Evolutionary conservation across 2,797 vertebrate genomes (phyloP).

Genomic region (Linurgus olivaceus): DNA sequence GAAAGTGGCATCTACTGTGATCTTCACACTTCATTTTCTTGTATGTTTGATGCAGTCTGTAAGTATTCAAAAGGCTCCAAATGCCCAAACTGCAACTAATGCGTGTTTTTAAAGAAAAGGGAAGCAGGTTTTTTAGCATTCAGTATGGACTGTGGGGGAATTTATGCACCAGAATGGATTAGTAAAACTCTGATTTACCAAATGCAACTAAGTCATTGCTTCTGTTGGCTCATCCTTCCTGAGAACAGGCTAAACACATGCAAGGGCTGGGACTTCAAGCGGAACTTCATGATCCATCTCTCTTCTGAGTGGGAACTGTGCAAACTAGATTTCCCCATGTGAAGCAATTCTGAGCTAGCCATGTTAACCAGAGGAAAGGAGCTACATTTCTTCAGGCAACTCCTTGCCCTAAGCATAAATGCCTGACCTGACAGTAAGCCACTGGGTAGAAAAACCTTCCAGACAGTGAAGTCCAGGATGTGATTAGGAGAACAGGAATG

Average conservation of each 20-base stretch:
- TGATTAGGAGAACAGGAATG: background rate
- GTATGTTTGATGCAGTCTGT: background rate
- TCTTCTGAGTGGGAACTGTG: background rate
- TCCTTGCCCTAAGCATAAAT: background rate
- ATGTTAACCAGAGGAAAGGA: background rate
- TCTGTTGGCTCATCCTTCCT: background rate
- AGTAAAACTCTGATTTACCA: background rate
- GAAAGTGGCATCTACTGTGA: background rate
- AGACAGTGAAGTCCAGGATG: background rate
- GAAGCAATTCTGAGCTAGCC: background rate
- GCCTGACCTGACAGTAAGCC: background rate
- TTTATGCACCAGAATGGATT: background rate
- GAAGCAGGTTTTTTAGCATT: background rate
- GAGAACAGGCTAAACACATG: background rate
- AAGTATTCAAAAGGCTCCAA: background rate
- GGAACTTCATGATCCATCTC: background rate
- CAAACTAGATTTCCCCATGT: background rate
- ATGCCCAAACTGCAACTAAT: background rate
- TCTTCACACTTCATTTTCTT: background rate
- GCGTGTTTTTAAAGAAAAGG: background rate
- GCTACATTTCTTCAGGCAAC: background rate
- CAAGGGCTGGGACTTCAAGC: background rate
- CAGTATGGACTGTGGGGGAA: background rate
- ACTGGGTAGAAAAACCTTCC: background rate
- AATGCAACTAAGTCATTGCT: background rate